Evolutionary conservation across 2,888 invertebrate species (phyloP).

Genomic region (Parochlus steinenii): DNA sequence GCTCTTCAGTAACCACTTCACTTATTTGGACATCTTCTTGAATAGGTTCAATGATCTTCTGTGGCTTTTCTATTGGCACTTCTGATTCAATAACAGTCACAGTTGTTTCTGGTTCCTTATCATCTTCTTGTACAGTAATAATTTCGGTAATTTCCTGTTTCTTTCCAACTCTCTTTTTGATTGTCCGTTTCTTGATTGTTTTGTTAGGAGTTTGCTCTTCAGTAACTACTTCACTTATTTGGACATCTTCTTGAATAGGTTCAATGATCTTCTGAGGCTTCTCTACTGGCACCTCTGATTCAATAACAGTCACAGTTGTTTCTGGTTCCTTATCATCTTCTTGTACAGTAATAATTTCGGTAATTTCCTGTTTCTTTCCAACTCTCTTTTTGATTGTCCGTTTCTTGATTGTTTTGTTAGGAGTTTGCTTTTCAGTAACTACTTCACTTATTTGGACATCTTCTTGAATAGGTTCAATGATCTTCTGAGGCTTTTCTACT

Average conservation of each 20-base stretch:
- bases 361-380: constrained; percentile 18
- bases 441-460: too few species aligned
- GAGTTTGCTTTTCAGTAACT: too few species aligned
- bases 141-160: constrained; percentile 31
- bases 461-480: too few species aligned
- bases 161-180: constrained; percentile 22
- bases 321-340: constrained; percentile 23
- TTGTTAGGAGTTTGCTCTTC: constrained; percentile 21
- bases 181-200: constrained; percentile 23
- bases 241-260: too few species aligned
- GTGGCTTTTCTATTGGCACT: constrained; percentile 14
- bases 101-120: constrained; percentile 29
- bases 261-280: too few species aligned
- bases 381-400: constrained; percentile 20
- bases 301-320: constrained; percentile 20
- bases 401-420: too few species aligned
- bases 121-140: constrained; percentile 32
- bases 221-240: constrained; percentile 29
- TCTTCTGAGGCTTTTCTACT: too few species aligned
- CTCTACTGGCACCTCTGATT: constrained; percentile 14
- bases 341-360: constrained; percentile 23
- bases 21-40: constrained; percentile 15
- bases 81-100: constrained; percentile 24
- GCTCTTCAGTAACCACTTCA: constrained; percentile 20
- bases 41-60: constrained; percentile 3